phyloP scores from a whole-genome alignment of 2,113 vertebrate genomes.

The Pycnonotus jocosus region DNA sequence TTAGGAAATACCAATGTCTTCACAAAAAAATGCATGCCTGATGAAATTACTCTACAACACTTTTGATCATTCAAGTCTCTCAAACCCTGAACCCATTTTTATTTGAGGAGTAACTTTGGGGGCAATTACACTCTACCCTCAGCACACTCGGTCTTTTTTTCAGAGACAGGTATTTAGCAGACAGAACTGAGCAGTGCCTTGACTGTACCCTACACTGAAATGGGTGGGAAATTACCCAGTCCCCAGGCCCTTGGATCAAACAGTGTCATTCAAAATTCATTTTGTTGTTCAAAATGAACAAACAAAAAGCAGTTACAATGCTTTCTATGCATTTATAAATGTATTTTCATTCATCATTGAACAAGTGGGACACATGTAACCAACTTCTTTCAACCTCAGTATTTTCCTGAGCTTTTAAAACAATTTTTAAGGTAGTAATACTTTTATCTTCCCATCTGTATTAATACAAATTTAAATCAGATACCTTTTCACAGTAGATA shows the following conservation, averaged over 20 bases:
- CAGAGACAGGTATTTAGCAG: not conserved
- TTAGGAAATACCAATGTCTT: not conserved
- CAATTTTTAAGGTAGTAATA: not conserved
- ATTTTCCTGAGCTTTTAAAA: not conserved
- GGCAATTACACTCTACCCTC: not conserved
- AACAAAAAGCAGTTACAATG: not conserved
- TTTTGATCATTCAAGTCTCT: not conserved
- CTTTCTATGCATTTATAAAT: not conserved
- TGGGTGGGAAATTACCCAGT: accelerated
- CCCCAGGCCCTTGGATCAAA: not conserved
- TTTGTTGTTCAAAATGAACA: not conserved
- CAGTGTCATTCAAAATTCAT: not conserved
- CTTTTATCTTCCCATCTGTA: not conserved
- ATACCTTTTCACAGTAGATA: not conserved
- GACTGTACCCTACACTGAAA: not conserved
- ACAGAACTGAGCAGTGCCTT: not conserved
- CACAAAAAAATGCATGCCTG: not conserved
- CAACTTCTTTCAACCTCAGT: not conserved
- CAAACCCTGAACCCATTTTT: not conserved
- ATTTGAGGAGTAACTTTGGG: not conserved
- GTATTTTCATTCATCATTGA: not conserved
- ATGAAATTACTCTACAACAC: not conserved
- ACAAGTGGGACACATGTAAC: not conserved
- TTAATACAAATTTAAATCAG: not conserved
- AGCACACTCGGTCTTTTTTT: not conserved